Percentiles rank a stretch among this genome's conserved stretches.
Evolutionary conservation across 2,888 invertebrate genomes (phyloP).

Genomic region (Epirrhoe tristata): DNA sequence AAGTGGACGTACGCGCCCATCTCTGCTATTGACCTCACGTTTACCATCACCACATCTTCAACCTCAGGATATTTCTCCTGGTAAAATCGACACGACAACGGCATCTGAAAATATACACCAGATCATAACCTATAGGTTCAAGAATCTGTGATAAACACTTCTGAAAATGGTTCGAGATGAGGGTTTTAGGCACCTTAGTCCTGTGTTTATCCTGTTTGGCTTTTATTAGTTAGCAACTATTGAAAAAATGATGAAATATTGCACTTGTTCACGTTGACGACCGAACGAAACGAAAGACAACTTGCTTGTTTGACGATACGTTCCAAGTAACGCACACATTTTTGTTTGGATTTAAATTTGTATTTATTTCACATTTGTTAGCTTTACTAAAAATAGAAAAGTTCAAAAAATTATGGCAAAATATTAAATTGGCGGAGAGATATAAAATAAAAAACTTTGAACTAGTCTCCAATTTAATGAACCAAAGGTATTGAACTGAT

Average conservation of each 20-base stretch:
- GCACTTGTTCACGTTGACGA: conserved; percentile 78
- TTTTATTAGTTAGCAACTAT: conserved; percentile 50
- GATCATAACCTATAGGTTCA: conserved; percentile 69
- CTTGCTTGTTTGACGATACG: conserved; percentile 42
- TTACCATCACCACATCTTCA: conserved; percentile 99
- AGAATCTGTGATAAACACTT: conserved; percentile 23
- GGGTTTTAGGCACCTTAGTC: conserved; percentile 57
- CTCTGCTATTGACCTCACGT: conserved; percentile 98
- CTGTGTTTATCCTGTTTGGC: conserved; percentile 48
- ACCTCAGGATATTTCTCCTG: conserved; percentile 98
- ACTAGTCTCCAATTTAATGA: background rate
- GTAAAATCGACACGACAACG: conserved; percentile 98
- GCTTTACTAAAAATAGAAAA: too few relatives aligned
- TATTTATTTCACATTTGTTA: background rate
- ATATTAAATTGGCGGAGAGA: too few relatives aligned
- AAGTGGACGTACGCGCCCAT: conserved; percentile 99
- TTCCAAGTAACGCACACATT: conserved; percentile 41
- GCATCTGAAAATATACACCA: conserved; percentile 86
- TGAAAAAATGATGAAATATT: conserved; percentile 70
- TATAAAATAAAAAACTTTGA: too few relatives aligned
- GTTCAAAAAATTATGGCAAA: too few relatives aligned
- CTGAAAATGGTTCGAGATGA: conserved; percentile 1
- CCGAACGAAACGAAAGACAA: conserved; percentile 50
- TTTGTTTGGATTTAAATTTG: background rate
- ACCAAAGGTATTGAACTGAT: background rate